Evolutionary conservation across 2,888 invertebrate genomes (phyloP), one percentile per base, ranked within the genome.

Genomic region (Ectropis crepuscularia): DNA sequence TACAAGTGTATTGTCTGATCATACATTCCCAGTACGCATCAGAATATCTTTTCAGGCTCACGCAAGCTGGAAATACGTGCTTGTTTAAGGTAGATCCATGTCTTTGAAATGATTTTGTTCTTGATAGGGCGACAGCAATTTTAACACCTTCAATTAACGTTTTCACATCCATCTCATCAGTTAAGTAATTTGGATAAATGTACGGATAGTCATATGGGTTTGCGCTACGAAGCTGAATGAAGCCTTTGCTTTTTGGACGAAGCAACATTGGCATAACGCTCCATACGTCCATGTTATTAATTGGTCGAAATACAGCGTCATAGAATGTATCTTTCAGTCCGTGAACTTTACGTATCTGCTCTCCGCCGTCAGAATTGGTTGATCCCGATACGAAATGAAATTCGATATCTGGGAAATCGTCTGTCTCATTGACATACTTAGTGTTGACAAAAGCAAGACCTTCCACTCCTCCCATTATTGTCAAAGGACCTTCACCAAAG

Each of bases 101-200:
- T 59, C 94, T 92, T 74, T 95, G 94, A 85, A 98, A 97, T 0
- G 97, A 95, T 51, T 95, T 93, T 0, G 98, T 98, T 73, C 95
- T 94, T 6, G 97, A 96, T n/a, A 98, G 83, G 0, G 96, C 96
- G 0, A 98, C 93, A 0, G 95, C 96, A 16, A 98, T 96, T 86
- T 98, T 98, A 0, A 96, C 97, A 0, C 98, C 98, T 87, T 98
- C 98, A 0, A 98, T 92, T 46, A 98, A 85, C 0, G 96, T 96
- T 67, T 96, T 96, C 68, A 97, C 92, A 74, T 99, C 99, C 67
- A 95, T 92, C 16, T 96, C 88, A 60, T 97, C 96, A 12, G 95
- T 87, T 77, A 99, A 95, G 81, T 99, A 99, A 82, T 99, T 99
- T 0, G 99, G 98, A 76, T 98, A 96, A 60, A 99, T 98, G 64